Conservation (phyloP, 2,113 vertebrate species). For the Anoura caudifer region DNA sequence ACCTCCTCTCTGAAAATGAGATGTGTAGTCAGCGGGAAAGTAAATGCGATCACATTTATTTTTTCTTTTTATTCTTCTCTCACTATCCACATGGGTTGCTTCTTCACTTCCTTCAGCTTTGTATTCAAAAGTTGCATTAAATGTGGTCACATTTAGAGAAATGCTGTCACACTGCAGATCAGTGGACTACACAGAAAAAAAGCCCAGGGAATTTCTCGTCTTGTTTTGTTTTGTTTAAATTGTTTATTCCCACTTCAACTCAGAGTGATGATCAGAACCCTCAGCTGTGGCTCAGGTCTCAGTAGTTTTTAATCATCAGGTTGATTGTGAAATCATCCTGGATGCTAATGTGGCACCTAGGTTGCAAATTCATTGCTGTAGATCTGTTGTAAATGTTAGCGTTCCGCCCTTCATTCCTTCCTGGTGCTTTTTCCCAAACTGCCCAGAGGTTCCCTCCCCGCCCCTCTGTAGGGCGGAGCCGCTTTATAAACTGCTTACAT, state of each 20-base stretch:
- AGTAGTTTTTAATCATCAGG: neutral
- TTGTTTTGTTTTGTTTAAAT: neutral
- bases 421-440: neutral
- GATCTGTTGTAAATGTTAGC: neutral
- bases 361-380: neutral
- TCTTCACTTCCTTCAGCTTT: too few relatives aligned
- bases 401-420: neutral
- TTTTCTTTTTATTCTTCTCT: too few relatives aligned
- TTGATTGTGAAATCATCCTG: neutral
- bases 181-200: neutral
- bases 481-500: neutral
- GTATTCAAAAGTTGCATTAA: too few relatives aligned
- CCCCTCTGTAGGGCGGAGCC: fast-evolving
- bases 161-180: neutral
- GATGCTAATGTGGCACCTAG: neutral
- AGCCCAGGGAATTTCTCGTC: neutral
- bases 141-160: neutral
- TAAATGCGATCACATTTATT: too few relatives aligned
- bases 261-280: neutral
- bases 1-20: neutral
- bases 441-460: neutral
- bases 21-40: neutral
- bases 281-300: neutral
- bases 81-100: too few relatives aligned
- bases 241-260: neutral